Conservation (phyloP, 2,797 vertebrate species). For the Odontamblyopus lacepedii region DNA sequence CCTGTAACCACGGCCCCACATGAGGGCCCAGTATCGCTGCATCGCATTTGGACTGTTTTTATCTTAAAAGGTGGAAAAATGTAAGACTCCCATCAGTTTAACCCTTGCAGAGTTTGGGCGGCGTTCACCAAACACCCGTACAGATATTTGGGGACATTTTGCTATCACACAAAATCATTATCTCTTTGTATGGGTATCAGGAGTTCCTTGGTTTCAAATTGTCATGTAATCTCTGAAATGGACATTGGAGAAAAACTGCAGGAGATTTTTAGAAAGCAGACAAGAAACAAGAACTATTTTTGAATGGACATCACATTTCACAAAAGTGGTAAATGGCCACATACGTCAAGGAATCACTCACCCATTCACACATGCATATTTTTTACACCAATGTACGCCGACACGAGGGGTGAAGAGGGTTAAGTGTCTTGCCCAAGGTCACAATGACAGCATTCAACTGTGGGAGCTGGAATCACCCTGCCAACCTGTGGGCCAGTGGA, state of each 20-base stretch:
- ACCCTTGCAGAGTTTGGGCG: constrained; percentile 59
- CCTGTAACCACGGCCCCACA: constrained; percentile 79
- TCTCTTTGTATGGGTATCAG: background rate
- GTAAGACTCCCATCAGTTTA: constrained; percentile 65
- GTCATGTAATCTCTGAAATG: background rate
- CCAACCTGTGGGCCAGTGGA: too few species aligned
- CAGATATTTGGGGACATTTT: constrained; percentile 15
- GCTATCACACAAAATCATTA: background rate
- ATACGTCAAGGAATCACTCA: too few species aligned
- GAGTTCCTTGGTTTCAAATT: background rate
- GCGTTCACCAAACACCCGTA: constrained; percentile 18
- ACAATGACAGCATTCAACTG: too few species aligned
- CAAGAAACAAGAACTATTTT: background rate
- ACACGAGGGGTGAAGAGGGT: too few species aligned
- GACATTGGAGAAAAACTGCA: background rate
- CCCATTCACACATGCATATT: too few species aligned
- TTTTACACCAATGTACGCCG: too few species aligned
- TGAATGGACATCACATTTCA: background rate
- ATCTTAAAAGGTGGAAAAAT: constrained; percentile 66
- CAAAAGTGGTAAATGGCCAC: too few species aligned
- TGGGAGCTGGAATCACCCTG: too few species aligned
- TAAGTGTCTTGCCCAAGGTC: too few species aligned
- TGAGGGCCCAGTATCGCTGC: constrained; percentile 77
- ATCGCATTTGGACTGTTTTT: constrained; percentile 75
- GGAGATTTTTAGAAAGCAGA: background rate